Conservation (phyloP, 2,888 invertebrate species). For the Galerucella calmariensis region DNA sequence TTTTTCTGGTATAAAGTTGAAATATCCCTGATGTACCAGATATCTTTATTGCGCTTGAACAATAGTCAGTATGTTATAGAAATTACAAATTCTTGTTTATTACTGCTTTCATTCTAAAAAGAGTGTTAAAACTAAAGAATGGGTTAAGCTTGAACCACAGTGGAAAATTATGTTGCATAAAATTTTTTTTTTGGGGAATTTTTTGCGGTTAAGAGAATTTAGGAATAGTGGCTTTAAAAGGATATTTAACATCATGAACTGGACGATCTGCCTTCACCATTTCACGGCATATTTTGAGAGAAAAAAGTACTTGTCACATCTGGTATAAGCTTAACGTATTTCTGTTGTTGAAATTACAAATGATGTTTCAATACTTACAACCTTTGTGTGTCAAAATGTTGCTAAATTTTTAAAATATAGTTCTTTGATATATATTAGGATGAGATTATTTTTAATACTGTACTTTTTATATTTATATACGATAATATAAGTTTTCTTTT, state of each 20-base stretch:
- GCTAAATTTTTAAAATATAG: background rate
- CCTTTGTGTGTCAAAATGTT: background rate
- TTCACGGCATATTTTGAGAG: no score
- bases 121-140: background rate
- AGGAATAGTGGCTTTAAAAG: no score
- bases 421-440: background rate
- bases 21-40: no score
- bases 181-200: no score
- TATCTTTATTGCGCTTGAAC: no score
- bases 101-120: background rate
- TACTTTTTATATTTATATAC: slow-evolving; percentile 4
- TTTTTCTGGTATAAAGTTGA: no score
- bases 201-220: background rate
- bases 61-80: no score
- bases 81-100: background rate
- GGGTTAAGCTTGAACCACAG: background rate
- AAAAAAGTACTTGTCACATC: background rate
- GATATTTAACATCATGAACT: no score
- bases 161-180: no score
- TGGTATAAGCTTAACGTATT: slow-evolving; percentile 2
- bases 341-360: background rate
- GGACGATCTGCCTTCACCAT: no score
- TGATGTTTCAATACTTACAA: background rate
- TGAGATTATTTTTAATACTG: background rate
- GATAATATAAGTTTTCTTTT: background rate